A percentile compares a stretch with the other conserved stretches of the same genome.
Conservation (phyloP, 1,140 invertebrate genomes). For the Drosophila tristis region DNA sequence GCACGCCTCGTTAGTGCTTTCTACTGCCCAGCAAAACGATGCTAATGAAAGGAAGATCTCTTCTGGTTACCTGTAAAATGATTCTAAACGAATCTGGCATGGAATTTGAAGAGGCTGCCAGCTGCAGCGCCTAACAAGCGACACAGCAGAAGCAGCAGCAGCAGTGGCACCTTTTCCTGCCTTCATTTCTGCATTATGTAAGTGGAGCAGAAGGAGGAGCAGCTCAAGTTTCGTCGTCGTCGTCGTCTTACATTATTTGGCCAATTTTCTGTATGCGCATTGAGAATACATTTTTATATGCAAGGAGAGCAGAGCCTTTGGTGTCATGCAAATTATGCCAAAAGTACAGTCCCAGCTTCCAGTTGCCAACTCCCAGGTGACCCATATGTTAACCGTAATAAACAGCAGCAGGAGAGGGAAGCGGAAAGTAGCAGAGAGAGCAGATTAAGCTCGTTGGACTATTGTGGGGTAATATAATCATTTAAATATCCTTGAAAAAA, state of each 20-base stretch:
- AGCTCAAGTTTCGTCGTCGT: neutral
- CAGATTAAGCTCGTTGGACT: neutral
- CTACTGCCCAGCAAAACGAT: slow-evolving; percentile 45
- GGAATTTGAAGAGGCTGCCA: slow-evolving; percentile 11
- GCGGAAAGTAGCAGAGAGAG: neutral
- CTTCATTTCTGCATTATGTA: slow-evolving; percentile 35
- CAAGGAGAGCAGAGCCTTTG: neutral
- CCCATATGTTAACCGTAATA: slow-evolving; percentile 73
- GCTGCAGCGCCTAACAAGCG: slow-evolving; percentile 40
- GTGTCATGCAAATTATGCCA: slow-evolving; percentile 59
- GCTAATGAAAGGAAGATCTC: slow-evolving; percentile 58
- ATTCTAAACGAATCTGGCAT: slow-evolving; percentile 30
- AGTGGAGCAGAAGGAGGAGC: slow-evolving; percentile 38
- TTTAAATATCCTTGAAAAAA: no score
- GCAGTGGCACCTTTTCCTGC: slow-evolving; percentile 17
- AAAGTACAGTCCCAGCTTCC: slow-evolving; percentile 31
- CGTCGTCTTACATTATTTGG: slow-evolving; percentile 44
- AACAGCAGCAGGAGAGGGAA: slow-evolving; percentile 39
- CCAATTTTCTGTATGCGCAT: slow-evolving; percentile 58
- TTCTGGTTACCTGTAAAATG: slow-evolving; percentile 47
- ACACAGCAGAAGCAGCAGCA: neutral
- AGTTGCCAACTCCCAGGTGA: slow-evolving; percentile 55
- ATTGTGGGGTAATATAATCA: no score
- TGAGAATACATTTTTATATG: slow-evolving; percentile 57
- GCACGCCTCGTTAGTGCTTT: slow-evolving; percentile 32